Conservation (phyloP, 2,888 invertebrate genomes). For the Leptinotarsa peninsularis region DNA sequence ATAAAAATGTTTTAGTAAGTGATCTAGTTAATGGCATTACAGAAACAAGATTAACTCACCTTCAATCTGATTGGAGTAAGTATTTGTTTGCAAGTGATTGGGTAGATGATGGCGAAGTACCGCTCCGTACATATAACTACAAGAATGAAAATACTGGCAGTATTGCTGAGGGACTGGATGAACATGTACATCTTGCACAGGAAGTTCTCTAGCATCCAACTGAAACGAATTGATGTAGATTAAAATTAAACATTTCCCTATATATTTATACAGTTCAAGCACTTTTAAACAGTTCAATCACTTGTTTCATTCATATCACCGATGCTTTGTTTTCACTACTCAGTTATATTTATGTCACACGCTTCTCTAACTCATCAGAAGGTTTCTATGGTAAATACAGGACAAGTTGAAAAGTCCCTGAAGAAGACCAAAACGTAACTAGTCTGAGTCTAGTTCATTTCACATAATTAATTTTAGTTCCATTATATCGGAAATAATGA, state of each 20-base stretch:
- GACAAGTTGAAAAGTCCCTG: too few species aligned
- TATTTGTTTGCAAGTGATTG: slow-evolving; percentile 85
- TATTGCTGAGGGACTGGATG: slow-evolving; percentile 88
- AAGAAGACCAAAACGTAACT: too few species aligned
- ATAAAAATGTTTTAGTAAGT: not conserved
- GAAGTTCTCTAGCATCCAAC: slow-evolving; percentile 86
- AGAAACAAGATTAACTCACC: slow-evolving; percentile 69
- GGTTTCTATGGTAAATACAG: too few species aligned
- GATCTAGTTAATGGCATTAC: not conserved
- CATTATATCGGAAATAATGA: too few species aligned
- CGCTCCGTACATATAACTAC: slow-evolving; percentile 89
- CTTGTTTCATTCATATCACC: not conserved
- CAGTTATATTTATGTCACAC: too few species aligned
- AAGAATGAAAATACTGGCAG: slow-evolving; percentile 89
- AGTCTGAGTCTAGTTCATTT: too few species aligned
- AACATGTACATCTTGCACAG: slow-evolving; percentile 93
- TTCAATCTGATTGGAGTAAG: slow-evolving; percentile 81
- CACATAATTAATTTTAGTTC: too few species aligned
- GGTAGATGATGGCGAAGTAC: slow-evolving; percentile 88
- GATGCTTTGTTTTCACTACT: too few species aligned
- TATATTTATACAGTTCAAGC: too few species aligned
- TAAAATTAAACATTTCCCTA: not conserved
- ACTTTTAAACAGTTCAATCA: too few species aligned
- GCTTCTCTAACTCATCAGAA: too few species aligned
- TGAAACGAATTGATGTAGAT: slow-evolving; percentile 59